Evolutionary conservation across 2,113 vertebrate genomes (phyloP).

Genomic region (Oenanthe melanoleuca): DNA sequence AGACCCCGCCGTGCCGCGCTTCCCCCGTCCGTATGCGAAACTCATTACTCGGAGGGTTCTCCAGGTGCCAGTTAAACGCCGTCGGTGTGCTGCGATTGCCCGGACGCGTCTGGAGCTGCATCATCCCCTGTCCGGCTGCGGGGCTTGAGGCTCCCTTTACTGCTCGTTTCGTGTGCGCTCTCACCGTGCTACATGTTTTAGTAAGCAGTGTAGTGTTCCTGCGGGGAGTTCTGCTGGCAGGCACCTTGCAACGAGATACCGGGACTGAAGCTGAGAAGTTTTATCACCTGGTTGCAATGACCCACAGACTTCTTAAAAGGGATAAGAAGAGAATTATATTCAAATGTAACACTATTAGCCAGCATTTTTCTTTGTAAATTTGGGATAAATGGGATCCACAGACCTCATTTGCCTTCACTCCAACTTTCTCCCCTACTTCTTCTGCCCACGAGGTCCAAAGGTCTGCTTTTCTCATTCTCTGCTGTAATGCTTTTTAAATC

Average conservation of each 20-base stretch:
- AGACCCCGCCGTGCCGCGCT: background rate
- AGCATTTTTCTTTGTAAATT: background rate
- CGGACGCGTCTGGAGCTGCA: background rate
- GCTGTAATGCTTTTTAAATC: background rate
- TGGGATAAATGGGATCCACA: background rate
- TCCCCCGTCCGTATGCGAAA: background rate
- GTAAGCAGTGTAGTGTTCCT: background rate
- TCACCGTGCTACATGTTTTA: fast-evolving
- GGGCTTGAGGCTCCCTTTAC: background rate
- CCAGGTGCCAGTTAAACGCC: background rate
- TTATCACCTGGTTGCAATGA: background rate
- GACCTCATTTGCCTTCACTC: background rate
- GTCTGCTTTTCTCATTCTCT: background rate
- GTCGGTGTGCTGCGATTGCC: background rate
- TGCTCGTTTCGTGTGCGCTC: background rate
- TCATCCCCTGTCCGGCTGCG: fast-evolving
- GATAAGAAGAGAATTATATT: background rate
- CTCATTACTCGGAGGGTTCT: background rate
- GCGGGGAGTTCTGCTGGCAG: background rate
- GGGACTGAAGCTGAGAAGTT: background rate
- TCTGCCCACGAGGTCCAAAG: background rate
- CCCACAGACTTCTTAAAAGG: background rate
- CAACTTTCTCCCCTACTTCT: background rate
- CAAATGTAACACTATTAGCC: background rate
- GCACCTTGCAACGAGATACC: background rate